phyloP scores from a whole-genome alignment of 2,113 vertebrate species.

The Arenaria interpres region DNA sequence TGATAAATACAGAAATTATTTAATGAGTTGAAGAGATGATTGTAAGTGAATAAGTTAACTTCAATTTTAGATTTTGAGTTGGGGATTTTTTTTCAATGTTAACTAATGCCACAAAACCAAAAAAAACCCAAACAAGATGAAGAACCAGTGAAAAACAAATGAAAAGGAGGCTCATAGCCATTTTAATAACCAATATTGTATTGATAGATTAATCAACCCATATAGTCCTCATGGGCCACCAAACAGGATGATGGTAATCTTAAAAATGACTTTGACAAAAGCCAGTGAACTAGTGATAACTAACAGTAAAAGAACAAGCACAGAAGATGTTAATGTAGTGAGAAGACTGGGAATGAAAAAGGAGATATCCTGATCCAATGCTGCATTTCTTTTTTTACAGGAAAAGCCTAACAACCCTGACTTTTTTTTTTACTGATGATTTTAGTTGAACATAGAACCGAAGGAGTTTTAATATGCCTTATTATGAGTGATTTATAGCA shows the following conservation, averaged over 20 bases:
- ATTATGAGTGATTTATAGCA: conserved; percentile 13
- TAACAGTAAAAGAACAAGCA: background rate
- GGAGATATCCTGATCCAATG: background rate
- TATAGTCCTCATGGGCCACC: background rate
- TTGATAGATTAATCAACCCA: background rate
- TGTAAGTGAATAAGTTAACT: background rate
- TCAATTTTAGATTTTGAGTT: background rate
- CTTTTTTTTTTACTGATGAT: background rate
- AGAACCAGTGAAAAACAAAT: background rate
- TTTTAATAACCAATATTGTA: background rate
- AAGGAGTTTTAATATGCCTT: background rate
- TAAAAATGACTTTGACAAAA: background rate
- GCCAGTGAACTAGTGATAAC: background rate
- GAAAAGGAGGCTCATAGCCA: background rate
- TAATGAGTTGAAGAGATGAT: background rate
- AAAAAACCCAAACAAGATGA: background rate
- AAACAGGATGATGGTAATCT: background rate
- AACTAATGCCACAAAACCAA: background rate
- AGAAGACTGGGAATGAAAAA: background rate
- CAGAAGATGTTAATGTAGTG: background rate
- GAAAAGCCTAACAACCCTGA: background rate
- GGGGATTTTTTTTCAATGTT: background rate
- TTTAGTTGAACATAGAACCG: background rate
- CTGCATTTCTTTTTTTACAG: background rate
- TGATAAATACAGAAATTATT: background rate